Evolutionary conservation across 1,140 invertebrate species (phyloP).

Genomic region (Octopus sinensis): DNA sequence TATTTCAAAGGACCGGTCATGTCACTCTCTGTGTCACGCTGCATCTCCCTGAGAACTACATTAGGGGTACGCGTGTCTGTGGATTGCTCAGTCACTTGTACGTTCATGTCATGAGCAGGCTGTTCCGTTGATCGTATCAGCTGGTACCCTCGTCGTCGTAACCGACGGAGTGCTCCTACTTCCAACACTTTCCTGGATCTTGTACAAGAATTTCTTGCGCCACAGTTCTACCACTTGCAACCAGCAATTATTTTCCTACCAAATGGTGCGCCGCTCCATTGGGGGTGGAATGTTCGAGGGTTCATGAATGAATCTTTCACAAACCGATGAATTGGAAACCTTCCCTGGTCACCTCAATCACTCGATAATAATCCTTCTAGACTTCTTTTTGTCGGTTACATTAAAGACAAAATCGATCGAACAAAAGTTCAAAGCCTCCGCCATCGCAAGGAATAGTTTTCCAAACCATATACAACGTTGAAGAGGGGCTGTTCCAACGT

Average conservation of each 20-base stretch:
- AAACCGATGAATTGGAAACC: conserved; percentile 4
- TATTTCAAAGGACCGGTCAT: too few species aligned
- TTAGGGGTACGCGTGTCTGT: too few species aligned
- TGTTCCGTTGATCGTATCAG: too few species aligned
- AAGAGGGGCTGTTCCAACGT: background rate
- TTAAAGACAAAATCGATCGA: conserved; percentile 1
- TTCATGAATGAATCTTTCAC: background rate
- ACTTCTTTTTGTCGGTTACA: background rate
- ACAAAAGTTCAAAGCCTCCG: conserved; percentile 4
- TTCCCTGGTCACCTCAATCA: conserved; percentile 3
- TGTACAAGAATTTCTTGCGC: background rate
- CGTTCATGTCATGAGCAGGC: too few species aligned
- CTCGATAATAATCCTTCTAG: background rate
- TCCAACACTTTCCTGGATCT: conserved; percentile 1
- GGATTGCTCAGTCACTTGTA: too few species aligned
- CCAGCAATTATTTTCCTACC: background rate
- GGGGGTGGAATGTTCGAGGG: background rate
- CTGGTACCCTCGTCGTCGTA: too few species aligned
- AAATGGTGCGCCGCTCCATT: conserved; percentile 3
- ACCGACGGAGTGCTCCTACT: too few species aligned
- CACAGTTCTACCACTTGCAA: conserved; percentile 4
- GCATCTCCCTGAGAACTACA: too few species aligned
- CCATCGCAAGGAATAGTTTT: background rate
- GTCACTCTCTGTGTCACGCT: too few species aligned
- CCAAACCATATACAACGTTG: background rate